Percentiles rank a stretch among this genome's conserved stretches.
Evolutionary conservation across 2,113 vertebrate genomes (phyloP).

Genomic region (Prionailurus viverrinus): DNA sequence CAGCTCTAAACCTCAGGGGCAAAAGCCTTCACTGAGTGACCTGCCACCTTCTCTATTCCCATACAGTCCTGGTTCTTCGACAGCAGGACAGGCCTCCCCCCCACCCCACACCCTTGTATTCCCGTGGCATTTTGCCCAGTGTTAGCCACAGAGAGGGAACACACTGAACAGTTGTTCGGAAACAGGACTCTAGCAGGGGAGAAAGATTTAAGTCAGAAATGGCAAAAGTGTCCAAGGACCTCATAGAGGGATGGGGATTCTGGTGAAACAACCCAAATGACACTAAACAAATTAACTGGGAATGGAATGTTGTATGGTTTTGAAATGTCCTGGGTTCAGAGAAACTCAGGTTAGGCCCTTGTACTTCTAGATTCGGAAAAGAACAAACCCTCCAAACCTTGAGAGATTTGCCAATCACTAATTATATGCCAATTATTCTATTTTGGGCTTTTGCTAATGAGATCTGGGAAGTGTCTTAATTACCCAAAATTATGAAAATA

Average conservation of each 20-base stretch:
- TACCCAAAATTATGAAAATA: conserved; percentile 87
- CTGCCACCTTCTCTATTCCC: neutral
- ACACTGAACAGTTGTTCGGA: neutral
- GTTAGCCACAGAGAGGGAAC: neutral
- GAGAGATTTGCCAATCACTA: conserved; percentile 84
- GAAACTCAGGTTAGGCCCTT: conserved; percentile 61
- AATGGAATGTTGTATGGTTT: neutral
- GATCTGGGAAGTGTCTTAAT: conserved; percentile 89
- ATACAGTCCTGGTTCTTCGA: no score
- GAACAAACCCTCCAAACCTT: conserved; percentile 82
- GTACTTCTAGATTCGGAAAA: conserved; percentile 67
- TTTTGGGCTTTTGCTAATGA: conserved; percentile 89
- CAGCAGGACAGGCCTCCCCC: neutral
- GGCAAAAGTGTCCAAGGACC: neutral
- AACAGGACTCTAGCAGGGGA: neutral
- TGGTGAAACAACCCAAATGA: neutral
- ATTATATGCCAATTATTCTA: conserved; percentile 87
- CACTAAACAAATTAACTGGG: neutral
- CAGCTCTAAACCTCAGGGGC: neutral
- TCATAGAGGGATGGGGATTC: neutral
- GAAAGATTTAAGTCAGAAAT: neutral
- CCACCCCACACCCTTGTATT: no score
- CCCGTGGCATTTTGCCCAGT: neutral
- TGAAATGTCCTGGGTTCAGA: conserved; percentile 28
- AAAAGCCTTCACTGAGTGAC: neutral